Evolutionary conservation across 1,140 invertebrate genomes (phyloP).

Genomic region (Octopus sinensis): DNA sequence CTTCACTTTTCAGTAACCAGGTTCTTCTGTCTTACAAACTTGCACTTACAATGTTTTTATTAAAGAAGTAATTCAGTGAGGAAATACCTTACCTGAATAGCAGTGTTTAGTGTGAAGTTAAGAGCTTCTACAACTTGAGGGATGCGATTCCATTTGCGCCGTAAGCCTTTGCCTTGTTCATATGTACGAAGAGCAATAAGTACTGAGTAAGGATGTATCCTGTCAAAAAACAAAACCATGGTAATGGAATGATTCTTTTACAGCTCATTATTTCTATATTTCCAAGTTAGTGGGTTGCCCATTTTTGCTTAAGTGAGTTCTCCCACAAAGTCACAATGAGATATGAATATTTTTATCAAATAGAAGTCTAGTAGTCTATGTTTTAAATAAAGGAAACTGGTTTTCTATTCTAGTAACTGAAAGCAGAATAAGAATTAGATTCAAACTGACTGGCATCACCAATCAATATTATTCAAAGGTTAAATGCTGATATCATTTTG

Average conservation of each 20-base stretch:
- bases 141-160: constrained; percentile 41
- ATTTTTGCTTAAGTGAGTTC: constrained; percentile 61
- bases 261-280: constrained; percentile 26
- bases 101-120: constrained; percentile 47
- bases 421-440: too few relatives aligned
- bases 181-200: constrained; percentile 62
- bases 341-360: too few relatives aligned
- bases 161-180: constrained; percentile 60
- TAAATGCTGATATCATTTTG: too few relatives aligned
- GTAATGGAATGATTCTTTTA: neutral
- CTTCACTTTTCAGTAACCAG: too few relatives aligned
- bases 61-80: too few relatives aligned
- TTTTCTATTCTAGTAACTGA: too few relatives aligned
- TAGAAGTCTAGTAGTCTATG: too few relatives aligned
- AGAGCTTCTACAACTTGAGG: constrained; percentile 38
- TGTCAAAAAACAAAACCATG: constrained; percentile 23
- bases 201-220: constrained; percentile 63
- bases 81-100: constrained; percentile 51
- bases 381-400: too few relatives aligned
- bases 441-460: too few relatives aligned
- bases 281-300: constrained; percentile 26
- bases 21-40: too few relatives aligned
- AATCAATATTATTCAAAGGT: too few relatives aligned
- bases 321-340: constrained; percentile 30
- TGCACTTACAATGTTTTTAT: too few relatives aligned